These are phyloP conservation scores for Nephrocerus scutellatus DNA, from an alignment of 2,888 invertebrate species.

Conservation along the genomic window DNA sequence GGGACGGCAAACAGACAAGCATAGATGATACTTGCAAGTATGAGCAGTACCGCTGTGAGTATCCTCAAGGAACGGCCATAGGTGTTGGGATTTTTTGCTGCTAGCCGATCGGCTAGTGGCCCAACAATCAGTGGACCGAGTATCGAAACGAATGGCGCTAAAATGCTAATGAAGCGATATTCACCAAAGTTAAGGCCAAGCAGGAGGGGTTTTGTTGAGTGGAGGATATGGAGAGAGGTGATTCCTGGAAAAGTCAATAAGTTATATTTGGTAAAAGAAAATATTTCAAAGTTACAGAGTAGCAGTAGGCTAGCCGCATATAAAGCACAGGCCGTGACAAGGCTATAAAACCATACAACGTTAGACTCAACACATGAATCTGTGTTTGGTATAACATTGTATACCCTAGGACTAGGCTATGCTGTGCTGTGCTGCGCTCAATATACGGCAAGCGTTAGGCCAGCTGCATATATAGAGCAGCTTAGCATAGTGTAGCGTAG, in stretches of 20 bases:
- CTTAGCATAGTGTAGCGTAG: too few relatives aligned
- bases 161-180: constrained; percentile 67
- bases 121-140: constrained; percentile 72
- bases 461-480: too few relatives aligned
- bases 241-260: constrained; percentile 55
- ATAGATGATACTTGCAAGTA: constrained; percentile 64
- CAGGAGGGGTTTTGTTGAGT: constrained; percentile 55
- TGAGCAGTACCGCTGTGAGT: constrained; percentile 60
- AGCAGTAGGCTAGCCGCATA: neutral
- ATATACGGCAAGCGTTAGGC: too few relatives aligned
- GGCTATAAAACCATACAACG: neutral
- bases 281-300: neutral
- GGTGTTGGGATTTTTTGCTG: constrained; percentile 41
- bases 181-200: constrained; percentile 66
- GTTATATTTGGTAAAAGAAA: neutral
- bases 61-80: constrained; percentile 61
- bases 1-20: constrained; percentile 62
- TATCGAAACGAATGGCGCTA: constrained; percentile 71
- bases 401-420: too few relatives aligned
- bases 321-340: neutral
- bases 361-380: neutral
- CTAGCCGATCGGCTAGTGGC: constrained; percentile 62
- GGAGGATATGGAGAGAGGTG: constrained; percentile 74
- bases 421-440: too few relatives aligned
- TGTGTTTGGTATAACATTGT: neutral